Base-by-base conservation (phyloP, 2,888 invertebrate genomes). In the Sinotaia quadrata region DNA sequence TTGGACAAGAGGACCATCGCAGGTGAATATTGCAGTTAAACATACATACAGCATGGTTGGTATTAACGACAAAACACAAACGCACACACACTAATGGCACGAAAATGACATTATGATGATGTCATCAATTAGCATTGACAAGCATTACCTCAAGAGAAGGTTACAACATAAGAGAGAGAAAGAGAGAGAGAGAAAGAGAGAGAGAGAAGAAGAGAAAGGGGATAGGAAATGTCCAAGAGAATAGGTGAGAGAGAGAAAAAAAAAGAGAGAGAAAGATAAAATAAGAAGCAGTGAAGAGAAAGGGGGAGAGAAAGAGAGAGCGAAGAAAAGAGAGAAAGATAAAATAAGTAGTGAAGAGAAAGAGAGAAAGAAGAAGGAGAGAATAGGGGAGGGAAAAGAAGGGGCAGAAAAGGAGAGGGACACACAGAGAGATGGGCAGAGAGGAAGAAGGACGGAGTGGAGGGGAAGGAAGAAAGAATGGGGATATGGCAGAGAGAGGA, bases 361-460 rank as follows among this genome's bases (percentile, higher is more conserved):
- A 47, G 49, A 33, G 15, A 21, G 21, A 57, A n/a, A 57, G 54
- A 31, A 7, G 1, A 27, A 33, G 8, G 31, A 1, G 2, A 2
- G 18, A n/a, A 18, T n/a, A 31, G 8, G 44, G 18, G 24, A 18
- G 37, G n/a, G 41, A 15, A 31, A 21, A 29, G n/a, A 44, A 41
- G 41, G 18, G 59, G 41, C 27, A 36, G 59, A 59, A 44, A 36
- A 44, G 27, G 59, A 59, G 59, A 36, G 36, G 27, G 59, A n/a
- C 41, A 24, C 21, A n/a, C 41, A 24, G 59, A n/a, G 59, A 41
- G 59, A 10, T n/a, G 24, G 7, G 3, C 41, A 29, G 27, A 24
- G 59, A n/a, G 37, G 10, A 29, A 2, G 59, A 12, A 27, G 37
- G n/a, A 31, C 12, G 52, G 4, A 31, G n/a, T 4, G 27, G 52